phyloP scores from a whole-genome alignment of 2,888 invertebrate species.

The Rotaria socialis region DNA sequence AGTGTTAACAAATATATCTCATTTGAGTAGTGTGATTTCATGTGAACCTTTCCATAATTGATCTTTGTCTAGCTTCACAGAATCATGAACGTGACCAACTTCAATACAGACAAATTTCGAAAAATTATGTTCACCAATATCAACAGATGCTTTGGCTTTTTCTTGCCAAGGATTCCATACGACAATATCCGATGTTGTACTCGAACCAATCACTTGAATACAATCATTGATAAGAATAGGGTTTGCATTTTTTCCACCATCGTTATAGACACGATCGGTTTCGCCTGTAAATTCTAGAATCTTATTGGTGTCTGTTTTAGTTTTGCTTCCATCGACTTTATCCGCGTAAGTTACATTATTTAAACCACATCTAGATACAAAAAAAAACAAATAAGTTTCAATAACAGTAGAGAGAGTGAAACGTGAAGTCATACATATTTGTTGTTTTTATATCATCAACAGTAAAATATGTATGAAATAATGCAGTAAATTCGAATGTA shows the following conservation, averaged over 20 bases:
- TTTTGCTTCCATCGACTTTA: background rate
- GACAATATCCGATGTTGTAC: background rate
- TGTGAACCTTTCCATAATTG: background rate
- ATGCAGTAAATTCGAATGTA: background rate
- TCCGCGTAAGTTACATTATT: background rate
- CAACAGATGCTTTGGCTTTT: background rate
- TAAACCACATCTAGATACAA: background rate
- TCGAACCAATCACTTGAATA: background rate
- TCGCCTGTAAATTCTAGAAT: background rate
- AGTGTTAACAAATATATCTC: background rate
- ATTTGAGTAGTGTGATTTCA: background rate
- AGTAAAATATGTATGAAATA: constrained; percentile 18
- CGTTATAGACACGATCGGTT: constrained; percentile 10
- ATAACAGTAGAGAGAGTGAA: no score
- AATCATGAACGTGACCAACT: background rate
- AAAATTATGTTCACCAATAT: constrained; percentile 13
- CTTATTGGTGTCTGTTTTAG: background rate
- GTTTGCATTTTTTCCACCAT: background rate
- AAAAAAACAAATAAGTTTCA: no score
- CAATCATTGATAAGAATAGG: background rate
- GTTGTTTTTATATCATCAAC: constrained; percentile 4
- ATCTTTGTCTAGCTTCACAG: background rate
- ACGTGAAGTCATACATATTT: background rate
- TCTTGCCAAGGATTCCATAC: constrained; percentile 6
- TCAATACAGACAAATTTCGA: background rate